These are phyloP conservation scores for Larimichthys crocea DNA, from an alignment of 2,113 vertebrate genomes.

Conservation along the genomic window DNA sequence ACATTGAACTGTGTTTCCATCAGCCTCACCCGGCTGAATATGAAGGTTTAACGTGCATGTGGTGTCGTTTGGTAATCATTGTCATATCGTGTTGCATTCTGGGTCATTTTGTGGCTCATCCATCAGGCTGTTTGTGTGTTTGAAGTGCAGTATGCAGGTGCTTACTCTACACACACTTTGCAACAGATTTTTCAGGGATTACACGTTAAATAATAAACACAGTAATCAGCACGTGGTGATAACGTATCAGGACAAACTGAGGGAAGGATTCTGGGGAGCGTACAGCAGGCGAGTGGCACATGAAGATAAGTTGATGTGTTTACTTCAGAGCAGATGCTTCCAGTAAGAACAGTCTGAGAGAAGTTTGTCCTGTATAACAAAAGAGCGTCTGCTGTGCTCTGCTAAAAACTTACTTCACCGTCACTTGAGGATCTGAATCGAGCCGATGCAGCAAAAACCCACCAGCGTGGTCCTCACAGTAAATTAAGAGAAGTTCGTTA, in stretches of 20 bases:
- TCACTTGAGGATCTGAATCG: background rate
- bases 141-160: background rate
- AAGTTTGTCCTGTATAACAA: background rate
- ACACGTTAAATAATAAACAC: background rate
- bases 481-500: conserved; percentile 48
- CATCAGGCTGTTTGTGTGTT: background rate
- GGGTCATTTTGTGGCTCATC: background rate
- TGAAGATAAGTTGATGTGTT: too few species aligned
- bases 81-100: background rate
- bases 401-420: background rate
- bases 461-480: background rate
- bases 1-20: background rate
- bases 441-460: background rate
- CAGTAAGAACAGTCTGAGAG: background rate
- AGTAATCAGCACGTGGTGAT: background rate
- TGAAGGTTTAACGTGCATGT: background rate
- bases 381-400: background rate
- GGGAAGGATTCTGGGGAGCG: too few species aligned
- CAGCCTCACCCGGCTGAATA: background rate
- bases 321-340: background rate
- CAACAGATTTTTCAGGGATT: background rate
- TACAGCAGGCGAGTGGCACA: background rate
- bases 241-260: background rate
- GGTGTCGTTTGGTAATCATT: background rate
- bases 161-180: background rate